Base-by-base conservation (phyloP, 2,797 vertebrate species). In the Rhyacichthys aspro region DNA sequence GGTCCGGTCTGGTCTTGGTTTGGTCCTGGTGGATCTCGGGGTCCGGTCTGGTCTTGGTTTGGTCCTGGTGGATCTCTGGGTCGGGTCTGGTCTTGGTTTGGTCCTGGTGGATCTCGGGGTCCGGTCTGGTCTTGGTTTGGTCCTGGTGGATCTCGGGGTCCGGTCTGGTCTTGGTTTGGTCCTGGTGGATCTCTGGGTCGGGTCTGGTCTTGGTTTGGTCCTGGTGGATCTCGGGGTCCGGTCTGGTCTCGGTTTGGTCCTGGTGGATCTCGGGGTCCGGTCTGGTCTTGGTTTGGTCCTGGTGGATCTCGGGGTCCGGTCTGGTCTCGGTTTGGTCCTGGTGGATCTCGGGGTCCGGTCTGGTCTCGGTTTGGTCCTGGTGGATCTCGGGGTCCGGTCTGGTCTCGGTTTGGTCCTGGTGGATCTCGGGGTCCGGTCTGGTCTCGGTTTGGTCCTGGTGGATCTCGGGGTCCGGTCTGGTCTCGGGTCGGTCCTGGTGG, bases 201-300 rank as follows among this genome's bases (percentile, higher is more conserved):
- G n/a, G n/a, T n/a, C n/a, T n/a, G n/a, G n/a, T n/a, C n/a, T n/a
- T n/a, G n/a, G n/a, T n/a, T n/a, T n/a, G n/a, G n/a, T n/a, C n/a
- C n/a, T n/a, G n/a, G n/a, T 37, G 33, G n/a, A 15, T 37, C 48
- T 76, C n/a, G n/a, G n/a, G n/a, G n/a, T n/a, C n/a, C n/a, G n/a
- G n/a, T n/a, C n/a, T n/a, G n/a, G n/a, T 67, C 53, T 82, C 76
- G 9, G 19, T 8, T 28, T 28, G 23, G 23, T n/a, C 28, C 45
- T 28, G 12, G 8, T 46, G 44, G 12, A 28, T 23, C 9, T 28
- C n/a, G n/a, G n/a, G n/a, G n/a, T 47, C n/a, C 36, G 14, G 28
- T 9, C 48, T 50, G 48, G 11, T 17, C 2, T 33, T 1, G 10
- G 33, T 1, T 50, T 18, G 1, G 8, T n/a, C 28, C 44, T 23